Evolutionary conservation across 1,140 invertebrate genomes (phyloP), one percentile per base, ranked within the genome.

Genomic region (Cherax destructor): DNA sequence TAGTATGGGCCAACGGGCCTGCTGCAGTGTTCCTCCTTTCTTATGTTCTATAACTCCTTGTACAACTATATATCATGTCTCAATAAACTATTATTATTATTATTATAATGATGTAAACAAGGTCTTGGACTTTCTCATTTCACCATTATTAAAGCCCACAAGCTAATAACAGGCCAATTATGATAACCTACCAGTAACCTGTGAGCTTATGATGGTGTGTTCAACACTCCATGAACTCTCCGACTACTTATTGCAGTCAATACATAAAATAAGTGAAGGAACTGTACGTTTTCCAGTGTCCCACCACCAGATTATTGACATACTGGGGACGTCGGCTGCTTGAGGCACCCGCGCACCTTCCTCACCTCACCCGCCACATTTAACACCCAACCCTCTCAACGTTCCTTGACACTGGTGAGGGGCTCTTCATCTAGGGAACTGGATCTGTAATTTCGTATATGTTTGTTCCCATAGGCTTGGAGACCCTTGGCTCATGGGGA

Each of bases 291-390:
- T 24, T 41, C 18, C 50, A 59, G n/a, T 18, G 16, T 30, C 50
- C 11, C 79, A 56, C 79, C 21, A 81, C 79, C 21, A 81, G 79
- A 81, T 52, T 81, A 81, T 81, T 81, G 79, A 81, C 79, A 81
- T 50, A 81, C 79, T 81, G 79, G 24, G 18, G 79, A 81, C 79
- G 79, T 81, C 79, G 79, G 50, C 52, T 49, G 18, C 78, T 21
- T 10, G 41, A n/a, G 79, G 30, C 5, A 5, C 56, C 41, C 50
- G 79, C 79, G 79, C 79, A 81, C 50, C 50, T 81, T 81, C 79
- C 50, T 81, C 79, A 59, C 50, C 79, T 81, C 7, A 5, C 11
- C 3, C 79, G 79, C 79, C 79, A 81, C 49, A 3, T 81, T 81
- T 50, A 11, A 81, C 52, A 41, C 30, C 30, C 30, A 41, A 41